Evolutionary conservation across 2,888 invertebrate species (phyloP), one percentile per base, ranked within the genome.

Genomic region (Rhagophthalmus giganteus): DNA sequence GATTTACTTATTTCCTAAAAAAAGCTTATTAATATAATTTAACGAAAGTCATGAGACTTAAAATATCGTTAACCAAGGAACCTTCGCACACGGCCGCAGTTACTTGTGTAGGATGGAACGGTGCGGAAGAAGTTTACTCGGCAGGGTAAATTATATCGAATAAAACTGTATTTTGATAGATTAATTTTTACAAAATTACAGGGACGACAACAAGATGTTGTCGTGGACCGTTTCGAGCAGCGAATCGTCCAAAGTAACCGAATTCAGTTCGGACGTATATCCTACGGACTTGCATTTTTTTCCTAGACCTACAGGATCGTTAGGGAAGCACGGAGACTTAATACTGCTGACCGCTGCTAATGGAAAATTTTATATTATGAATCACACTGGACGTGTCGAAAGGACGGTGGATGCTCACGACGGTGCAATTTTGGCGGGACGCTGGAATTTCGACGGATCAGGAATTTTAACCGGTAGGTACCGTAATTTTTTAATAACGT

Each of bases 381-480:
- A 88, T 65, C 87, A 89, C 68, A 88, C 85, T 63, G 97, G 96
- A 0, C 82, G 96, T 15, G 86, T 96, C 46, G 99, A 99, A 72
- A 91, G 95, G 71, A 88, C 84, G 56, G 88, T 97, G 0, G 89
- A 90, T 28, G 98, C 94, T 10, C 99, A 99, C 70, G 86, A 87
- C 69, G 87, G 94, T 1, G 96, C 98, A 7, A 88, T 94, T 49
- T 79, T 95, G 12, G 82, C 87, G 37, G 92, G 91, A 1, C 84
- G 88, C 65, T 99, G 98, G 98, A 94, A 93, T 73, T 87, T 87
- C 41, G 97, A 97, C 76, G 98, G 95, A 2, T 88, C 93, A 15
- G 92, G 95, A n/a, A 80, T 99, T 32, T 78, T 96, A 8, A 96
- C 94, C 67, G 88, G 92, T 88, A 73, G n/a, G 3, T 2, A 1